Evolutionary conservation across 2,888 invertebrate species (phyloP).

Genomic region (Galerucella nymphaeae): DNA sequence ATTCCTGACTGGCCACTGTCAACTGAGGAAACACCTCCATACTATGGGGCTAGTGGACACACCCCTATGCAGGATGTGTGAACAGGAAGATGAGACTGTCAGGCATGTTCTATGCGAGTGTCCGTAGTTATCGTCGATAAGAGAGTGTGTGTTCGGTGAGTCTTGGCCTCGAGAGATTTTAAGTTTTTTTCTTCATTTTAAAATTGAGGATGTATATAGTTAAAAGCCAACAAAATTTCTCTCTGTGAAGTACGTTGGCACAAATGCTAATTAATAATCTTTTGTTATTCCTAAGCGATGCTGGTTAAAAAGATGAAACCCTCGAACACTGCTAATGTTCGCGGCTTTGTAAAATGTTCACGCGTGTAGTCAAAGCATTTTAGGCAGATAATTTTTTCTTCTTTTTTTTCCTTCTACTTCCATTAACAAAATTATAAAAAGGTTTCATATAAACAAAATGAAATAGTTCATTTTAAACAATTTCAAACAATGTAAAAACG

Average conservation of each 20-base stretch:
- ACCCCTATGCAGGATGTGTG: no score
- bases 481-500: neutral
- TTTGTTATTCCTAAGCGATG: neutral
- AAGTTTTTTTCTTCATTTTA: no score
- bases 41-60: no score
- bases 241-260: neutral
- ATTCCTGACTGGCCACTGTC: no score
- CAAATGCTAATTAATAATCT: slow-evolving; percentile 5
- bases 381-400: neutral
- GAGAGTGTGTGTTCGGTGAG: no score
- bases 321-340: neutral
- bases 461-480: neutral
- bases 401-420: neutral
- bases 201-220: neutral
- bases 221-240: neutral
- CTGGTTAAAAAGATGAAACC: neutral
- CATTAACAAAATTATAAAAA: no score
- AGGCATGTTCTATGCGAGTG: no score
- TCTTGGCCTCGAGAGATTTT: no score
- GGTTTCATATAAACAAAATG: no score
- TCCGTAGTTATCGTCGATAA: no score
- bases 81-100: no score
- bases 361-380: neutral
- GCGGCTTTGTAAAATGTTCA: neutral
- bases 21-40: no score